Evolutionary conservation across 2,888 invertebrate genomes (phyloP), one percentile per base, ranked within the genome.

Genomic region (Lacanobia oleracea): DNA sequence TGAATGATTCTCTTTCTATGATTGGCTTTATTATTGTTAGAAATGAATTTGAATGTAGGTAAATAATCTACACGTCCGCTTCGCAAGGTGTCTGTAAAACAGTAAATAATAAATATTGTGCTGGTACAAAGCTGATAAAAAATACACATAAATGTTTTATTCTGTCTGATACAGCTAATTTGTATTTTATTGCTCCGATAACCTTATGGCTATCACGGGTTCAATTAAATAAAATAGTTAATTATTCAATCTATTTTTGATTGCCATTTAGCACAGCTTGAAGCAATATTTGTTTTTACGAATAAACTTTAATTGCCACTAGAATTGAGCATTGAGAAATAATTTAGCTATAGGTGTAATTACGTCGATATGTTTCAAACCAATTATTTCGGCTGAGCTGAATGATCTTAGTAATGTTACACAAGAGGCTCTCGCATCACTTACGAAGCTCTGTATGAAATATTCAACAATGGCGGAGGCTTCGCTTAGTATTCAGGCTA

Each of bases 401-500:
- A 77, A 77, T 81, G 82, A 84, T 79, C 69, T 77, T 33, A 64
- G 66, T 72, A 75, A 75, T 70, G 67, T 76, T 82, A 64, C 83
- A 65, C 72, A 81, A 86, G 65, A 72, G 1, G 40, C 54, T 68
- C 82, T 83, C 86, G 87, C 81, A 81, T 87, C 87, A 87, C 87
- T 88, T 87, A 84, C 89, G 87, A 84, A 82, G 77, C 81, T 84
- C 85, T 78, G 59, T 88, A 92, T 92, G 91, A 90, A 91, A 91
- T 92, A 94, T 93, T 92, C 91, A 93, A 91, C 89, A 89, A 87
- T 86, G 84, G 87, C 85, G 77, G 87, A 85, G 79, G 80, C 83
- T 89, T 90, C 90, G 77, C 87, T 94, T 92, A 85, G 91, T 94
- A 94, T 95, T 94, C 95, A 91, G 93, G 90, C 84, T 92, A 86